A percentile compares a stretch with the other conserved stretches of the same genome.
Evolutionary conservation across 1,140 invertebrate species (phyloP).

Genomic region (Conus ventricosus): DNA sequence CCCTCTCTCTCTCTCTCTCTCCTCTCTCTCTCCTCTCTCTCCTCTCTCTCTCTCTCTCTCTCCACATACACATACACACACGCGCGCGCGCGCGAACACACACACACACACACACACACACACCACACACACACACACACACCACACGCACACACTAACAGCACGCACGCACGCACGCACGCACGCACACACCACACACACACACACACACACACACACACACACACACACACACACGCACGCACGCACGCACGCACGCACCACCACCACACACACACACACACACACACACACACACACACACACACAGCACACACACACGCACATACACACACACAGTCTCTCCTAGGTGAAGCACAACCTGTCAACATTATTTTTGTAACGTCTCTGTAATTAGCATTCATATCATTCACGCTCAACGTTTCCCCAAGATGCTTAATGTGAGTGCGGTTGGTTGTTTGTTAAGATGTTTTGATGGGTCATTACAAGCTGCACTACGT

Average conservation of each 20-base stretch:
- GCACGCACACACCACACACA: constrained; percentile 10
- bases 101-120: too few species aligned
- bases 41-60: constrained; percentile 17
- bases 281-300: neutral
- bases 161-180: neutral
- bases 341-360: too few species aligned
- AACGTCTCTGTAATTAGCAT: neutral
- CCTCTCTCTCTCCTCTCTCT: neutral
- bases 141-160: constrained; percentile 16
- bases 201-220: too few species aligned
- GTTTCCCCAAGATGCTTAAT: too few species aligned
- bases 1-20: constrained; percentile 16
- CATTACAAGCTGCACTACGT: too few species aligned
- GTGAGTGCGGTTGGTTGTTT: neutral
- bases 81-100: too few species aligned
- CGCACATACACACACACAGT: too few species aligned
- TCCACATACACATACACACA: neutral
- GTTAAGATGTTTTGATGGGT: too few species aligned
- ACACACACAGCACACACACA: too few species aligned
- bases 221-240: too few species aligned
- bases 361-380: neutral
- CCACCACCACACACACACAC: constrained; percentile 23
- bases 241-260: neutral
- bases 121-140: neutral
- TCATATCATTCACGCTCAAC: neutral